A percentile compares a stretch with the other conserved stretches of the same genome.
phyloP scores from a whole-genome alignment of 2,113 vertebrate species.

The Thamnaconus septentrionalis region DNA sequence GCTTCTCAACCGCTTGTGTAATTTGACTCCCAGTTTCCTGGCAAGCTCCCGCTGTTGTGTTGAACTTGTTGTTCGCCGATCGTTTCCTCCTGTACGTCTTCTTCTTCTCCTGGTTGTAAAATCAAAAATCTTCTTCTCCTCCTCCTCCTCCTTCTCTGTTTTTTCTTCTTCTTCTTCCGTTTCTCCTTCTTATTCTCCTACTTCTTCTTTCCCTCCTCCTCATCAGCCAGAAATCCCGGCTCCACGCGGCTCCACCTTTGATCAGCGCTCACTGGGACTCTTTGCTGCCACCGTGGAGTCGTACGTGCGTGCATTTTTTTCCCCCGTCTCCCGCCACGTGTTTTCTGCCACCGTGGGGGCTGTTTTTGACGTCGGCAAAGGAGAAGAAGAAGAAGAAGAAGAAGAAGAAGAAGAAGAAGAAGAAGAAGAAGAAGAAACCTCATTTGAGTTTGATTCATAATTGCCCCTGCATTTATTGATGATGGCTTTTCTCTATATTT shows the following conservation, averaged over 20 bases:
- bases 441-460: conserved; percentile 78
- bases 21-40: conserved; percentile 40
- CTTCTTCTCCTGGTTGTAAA: too few species aligned
- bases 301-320: background rate
- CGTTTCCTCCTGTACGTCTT: too few species aligned
- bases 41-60: conserved; percentile 32
- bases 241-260: conserved; percentile 67
- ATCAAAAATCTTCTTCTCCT: conserved; percentile 44
- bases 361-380: conserved; percentile 12
- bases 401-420: too few species aligned
- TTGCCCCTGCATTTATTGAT: conserved; percentile 81
- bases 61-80: conserved; percentile 52
- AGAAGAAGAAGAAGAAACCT: conserved; percentile 36
- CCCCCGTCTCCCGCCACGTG: conserved; percentile 34
- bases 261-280: conserved; percentile 58
- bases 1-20: background rate
- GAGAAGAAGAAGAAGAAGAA: background rate
- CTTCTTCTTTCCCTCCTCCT: conserved; percentile 37
- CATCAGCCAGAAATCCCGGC: conserved; percentile 48
- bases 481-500: conserved; percentile 78
- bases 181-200: conserved; percentile 23
- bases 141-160: conserved; percentile 13
- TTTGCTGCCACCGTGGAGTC: conserved; percentile 59
- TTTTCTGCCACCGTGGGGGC: conserved; percentile 69
- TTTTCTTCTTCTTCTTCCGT: conserved; percentile 9